Base-by-base conservation (phyloP, 2,797 vertebrate species). In the Rhinichthys osculus region DNA sequence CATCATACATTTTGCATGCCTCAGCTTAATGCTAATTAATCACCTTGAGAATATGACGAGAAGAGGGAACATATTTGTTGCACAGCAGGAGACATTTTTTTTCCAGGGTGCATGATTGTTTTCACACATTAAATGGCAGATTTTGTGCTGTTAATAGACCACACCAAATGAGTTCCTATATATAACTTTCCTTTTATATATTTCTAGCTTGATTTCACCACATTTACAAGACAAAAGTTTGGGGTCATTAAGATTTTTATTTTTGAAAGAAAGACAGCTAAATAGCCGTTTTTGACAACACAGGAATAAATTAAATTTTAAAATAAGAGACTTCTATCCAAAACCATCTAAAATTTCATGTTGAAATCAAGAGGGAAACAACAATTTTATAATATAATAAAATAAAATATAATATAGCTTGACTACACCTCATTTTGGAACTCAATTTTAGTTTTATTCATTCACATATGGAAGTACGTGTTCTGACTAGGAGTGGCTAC, bases 21-120 rank as follows among this genome's bases (percentile, higher is more conserved):
- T 83, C 67, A 87, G 87, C 81, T 70, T 92, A 93, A 85, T 94
- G 94, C 96, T 96, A 96, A 97, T 97, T 97, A 97, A 96, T 96
- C 93, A 95, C 94, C 96, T 94, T 92, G 94, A 96, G 92, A 94
- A 92, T 95, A 96, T 96, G 94, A 94, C 88, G 88, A 94, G 93
- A 95, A 93, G 85, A 95, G 30, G 95, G 94, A 97, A 96, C 96
- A 95, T 96, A 94, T 96, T 96, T 96, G 92, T 89, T 83, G 92
- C 95, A 94, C 95, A 93, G 95, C 87, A 89, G 95, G 96, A 93
- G 94, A 95, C 33, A 1, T 85, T 78, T 85, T 38, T 57, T 71
- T 78, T 59, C 27, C 70, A 54, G 71, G 27, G 23, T 69, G 47
- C 6, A 42, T 80, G 47, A 79, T 79, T 72, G 44, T 79, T 69